Percentiles rank a stretch among this genome's conserved stretches.
Evolutionary conservation across 2,113 vertebrate species (phyloP).

Genomic region (Nestor notabilis): DNA sequence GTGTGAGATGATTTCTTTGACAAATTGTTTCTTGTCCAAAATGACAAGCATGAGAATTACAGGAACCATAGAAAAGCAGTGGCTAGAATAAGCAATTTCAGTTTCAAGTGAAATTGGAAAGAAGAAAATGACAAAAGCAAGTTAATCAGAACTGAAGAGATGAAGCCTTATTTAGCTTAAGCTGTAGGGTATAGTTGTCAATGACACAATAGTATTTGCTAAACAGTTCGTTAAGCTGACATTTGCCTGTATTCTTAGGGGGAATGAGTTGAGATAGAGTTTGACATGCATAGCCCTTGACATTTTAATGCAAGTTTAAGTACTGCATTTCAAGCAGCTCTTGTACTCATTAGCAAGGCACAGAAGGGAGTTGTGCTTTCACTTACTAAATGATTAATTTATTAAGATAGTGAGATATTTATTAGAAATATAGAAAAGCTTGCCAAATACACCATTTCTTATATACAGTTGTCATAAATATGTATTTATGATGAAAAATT

Average conservation of each 20-base stretch:
- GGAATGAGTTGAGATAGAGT: conserved; percentile 61
- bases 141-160: conserved; percentile 17
- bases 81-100: conserved; percentile 50
- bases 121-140: conserved; percentile 40
- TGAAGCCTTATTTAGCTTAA: conserved; percentile 46
- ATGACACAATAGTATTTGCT: conserved; percentile 66
- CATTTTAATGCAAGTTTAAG: conserved; percentile 73
- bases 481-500: neutral
- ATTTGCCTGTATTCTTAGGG: conserved; percentile 70
- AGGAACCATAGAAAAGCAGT: neutral
- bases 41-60: conserved; percentile 49
- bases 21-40: conserved; percentile 50
- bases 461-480: neutral
- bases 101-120: conserved; percentile 46
- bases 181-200: conserved; percentile 60
- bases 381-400: conserved; percentile 53
- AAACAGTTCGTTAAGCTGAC: conserved; percentile 70
- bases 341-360: conserved; percentile 55
- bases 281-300: conserved; percentile 69
- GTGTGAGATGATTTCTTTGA: conserved; percentile 40
- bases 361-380: conserved; percentile 37
- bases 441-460: neutral
- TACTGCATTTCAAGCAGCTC: conserved; percentile 66
- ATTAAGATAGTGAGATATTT: conserved; percentile 35
- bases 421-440: conserved; percentile 45